These are phyloP conservation scores for Actinostola sp. DNA, from an alignment of 92 coral and sea anemone species.

Conservation along the genomic window DNA sequence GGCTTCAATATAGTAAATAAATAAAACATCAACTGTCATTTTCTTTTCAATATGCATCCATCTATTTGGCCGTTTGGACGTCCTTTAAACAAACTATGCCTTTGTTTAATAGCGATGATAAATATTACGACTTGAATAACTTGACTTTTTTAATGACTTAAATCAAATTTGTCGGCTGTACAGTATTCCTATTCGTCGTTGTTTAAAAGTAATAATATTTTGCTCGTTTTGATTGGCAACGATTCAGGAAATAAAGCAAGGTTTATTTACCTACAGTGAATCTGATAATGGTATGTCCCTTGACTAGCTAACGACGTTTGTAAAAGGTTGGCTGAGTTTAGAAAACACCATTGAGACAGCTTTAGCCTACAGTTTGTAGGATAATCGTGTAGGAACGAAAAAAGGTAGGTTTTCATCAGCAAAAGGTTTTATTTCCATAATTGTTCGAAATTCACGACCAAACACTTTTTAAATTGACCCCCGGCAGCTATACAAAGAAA, in stretches of 20 bases:
- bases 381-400: background rate
- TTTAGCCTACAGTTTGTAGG: background rate
- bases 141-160: constrained; percentile 6
- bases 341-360: background rate
- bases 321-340: background rate
- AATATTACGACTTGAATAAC: constrained; percentile 2
- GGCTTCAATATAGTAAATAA: too few relatives aligned
- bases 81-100: too few relatives aligned
- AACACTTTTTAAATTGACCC: too few relatives aligned
- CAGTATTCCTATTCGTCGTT: background rate
- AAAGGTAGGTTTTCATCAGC: background rate
- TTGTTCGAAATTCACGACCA: background rate
- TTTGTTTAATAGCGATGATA: background rate
- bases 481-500: too few relatives aligned
- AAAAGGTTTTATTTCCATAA: background rate
- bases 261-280: constrained; percentile 13
- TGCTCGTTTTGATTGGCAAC: constrained; percentile 19
- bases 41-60: too few relatives aligned
- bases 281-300: constrained; percentile 14
- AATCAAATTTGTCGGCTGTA: constrained; percentile 2
- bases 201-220: constrained; percentile 16
- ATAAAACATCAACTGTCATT: too few relatives aligned
- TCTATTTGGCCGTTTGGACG: too few relatives aligned
- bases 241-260: constrained; percentile 22
- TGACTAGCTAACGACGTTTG: background rate